Evolutionary conservation across 2,113 vertebrate species (phyloP).

Genomic region (Psephotus haematonotus): DNA sequence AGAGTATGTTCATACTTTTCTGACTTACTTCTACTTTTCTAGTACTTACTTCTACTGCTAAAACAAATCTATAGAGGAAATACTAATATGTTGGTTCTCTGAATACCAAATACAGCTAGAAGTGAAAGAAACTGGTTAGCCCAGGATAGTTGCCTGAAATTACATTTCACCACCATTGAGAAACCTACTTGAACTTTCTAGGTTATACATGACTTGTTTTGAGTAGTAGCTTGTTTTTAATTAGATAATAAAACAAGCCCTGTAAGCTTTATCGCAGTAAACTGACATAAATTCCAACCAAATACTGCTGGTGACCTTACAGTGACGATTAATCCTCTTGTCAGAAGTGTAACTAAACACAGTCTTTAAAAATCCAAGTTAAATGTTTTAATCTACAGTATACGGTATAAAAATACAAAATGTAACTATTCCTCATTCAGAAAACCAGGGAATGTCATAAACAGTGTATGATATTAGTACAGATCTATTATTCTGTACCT

Average conservation of each 20-base stretch:
- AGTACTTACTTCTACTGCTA: background rate
- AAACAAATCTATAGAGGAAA: slow-evolving; percentile 25
- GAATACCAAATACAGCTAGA: slow-evolving; percentile 36
- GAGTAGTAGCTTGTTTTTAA: slow-evolving; percentile 37
- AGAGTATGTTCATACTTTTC: slow-evolving; percentile 3
- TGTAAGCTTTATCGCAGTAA: slow-evolving; percentile 36
- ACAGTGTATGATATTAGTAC: background rate
- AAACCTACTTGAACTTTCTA: slow-evolving; percentile 52
- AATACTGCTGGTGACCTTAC: slow-evolving; percentile 17
- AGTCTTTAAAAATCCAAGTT: background rate
- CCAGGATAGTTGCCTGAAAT: slow-evolving; percentile 36
- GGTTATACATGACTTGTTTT: slow-evolving; percentile 40
- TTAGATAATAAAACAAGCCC: slow-evolving; percentile 66
- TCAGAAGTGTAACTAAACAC: slow-evolving; percentile 33
- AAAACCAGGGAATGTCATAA: background rate
- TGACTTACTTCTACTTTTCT: background rate
- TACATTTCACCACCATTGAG: slow-evolving; percentile 46
- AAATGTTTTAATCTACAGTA: background rate
- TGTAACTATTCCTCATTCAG: background rate
- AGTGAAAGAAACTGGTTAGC: slow-evolving; percentile 35
- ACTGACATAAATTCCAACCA: slow-evolving; percentile 34
- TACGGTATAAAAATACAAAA: background rate
- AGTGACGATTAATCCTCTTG: slow-evolving; percentile 31
- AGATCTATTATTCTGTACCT: background rate
- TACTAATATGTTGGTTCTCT: slow-evolving; percentile 10